Conservation (phyloP, 2,888 invertebrate genomes). For the Plagiodera versicolora region DNA sequence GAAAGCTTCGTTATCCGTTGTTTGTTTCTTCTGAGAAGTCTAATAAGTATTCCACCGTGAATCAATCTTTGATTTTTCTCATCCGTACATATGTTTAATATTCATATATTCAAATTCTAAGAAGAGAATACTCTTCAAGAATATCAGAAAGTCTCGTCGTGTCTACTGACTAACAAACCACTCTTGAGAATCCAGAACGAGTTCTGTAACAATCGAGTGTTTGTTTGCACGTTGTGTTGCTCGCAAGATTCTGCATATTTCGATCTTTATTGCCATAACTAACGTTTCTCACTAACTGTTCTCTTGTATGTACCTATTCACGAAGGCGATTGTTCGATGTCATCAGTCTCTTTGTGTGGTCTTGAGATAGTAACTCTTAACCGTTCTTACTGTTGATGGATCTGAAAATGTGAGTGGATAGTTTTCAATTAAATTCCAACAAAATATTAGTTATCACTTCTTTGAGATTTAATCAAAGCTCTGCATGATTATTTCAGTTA, state of each 20-base stretch:
- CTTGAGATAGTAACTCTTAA: background rate
- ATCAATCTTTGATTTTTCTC: no score
- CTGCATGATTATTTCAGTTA: no score
- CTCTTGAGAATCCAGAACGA: background rate
- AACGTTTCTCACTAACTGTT: conserved; percentile 32
- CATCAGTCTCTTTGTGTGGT: conserved; percentile 12
- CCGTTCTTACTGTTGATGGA: conserved; percentile 1
- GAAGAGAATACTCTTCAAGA: background rate
- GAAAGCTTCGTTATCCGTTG: no score
- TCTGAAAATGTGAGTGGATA: conserved; percentile 7
- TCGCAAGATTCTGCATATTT: conserved; percentile 21
- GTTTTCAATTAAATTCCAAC: no score
- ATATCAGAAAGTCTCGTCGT: background rate
- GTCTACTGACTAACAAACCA: background rate
- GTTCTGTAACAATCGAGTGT: background rate
- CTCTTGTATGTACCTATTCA: conserved; percentile 6
- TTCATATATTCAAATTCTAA: no score
- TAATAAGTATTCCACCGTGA: no score
- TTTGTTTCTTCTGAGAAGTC: no score
- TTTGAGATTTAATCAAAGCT: no score
- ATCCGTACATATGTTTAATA: no score
- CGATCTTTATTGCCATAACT: conserved; percentile 32
- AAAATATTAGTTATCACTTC: no score
- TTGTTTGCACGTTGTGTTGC: conserved; percentile 17
- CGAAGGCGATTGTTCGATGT: conserved; percentile 29